Percentiles rank a stretch among this genome's conserved stretches.
phyloP scores from a whole-genome alignment of 2,797 vertebrate species.

The Pelochelys cantorii region DNA sequence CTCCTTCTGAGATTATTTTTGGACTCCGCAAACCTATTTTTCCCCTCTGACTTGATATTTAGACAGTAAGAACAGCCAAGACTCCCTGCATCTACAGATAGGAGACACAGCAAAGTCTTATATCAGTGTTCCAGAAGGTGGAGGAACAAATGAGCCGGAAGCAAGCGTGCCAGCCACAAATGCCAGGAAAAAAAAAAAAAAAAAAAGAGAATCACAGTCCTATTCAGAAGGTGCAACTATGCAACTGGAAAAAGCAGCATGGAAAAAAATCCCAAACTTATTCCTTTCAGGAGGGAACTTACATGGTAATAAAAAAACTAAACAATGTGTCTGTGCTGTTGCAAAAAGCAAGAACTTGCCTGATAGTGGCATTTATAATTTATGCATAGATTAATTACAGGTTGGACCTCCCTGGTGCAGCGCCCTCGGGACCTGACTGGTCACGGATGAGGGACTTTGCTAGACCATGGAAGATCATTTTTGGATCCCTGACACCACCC shows the following conservation, averaged over 20 bases:
- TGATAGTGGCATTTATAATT: background rate
- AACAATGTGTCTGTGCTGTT: background rate
- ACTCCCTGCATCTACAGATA: background rate
- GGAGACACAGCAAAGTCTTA: background rate
- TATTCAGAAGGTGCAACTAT: background rate
- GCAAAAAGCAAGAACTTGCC: background rate
- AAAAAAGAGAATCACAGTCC: background rate
- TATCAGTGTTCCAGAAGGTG: background rate
- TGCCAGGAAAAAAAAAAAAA: background rate
- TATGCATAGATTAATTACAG: background rate
- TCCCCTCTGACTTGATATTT: background rate
- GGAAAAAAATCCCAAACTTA: background rate
- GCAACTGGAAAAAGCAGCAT: background rate
- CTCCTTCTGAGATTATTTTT: background rate
- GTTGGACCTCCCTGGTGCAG: too few relatives aligned
- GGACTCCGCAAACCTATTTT: background rate
- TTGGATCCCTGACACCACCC: too few relatives aligned
- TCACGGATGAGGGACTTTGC: too few relatives aligned
- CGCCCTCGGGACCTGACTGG: too few relatives aligned
- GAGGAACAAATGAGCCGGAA: background rate
- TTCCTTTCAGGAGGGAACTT: background rate
- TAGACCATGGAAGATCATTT: too few relatives aligned
- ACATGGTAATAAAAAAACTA: background rate
- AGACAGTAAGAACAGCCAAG: background rate
- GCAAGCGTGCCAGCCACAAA: background rate